Base-by-base conservation (phyloP, 2,797 vertebrate species). In the Antrozous pallidus region DNA sequence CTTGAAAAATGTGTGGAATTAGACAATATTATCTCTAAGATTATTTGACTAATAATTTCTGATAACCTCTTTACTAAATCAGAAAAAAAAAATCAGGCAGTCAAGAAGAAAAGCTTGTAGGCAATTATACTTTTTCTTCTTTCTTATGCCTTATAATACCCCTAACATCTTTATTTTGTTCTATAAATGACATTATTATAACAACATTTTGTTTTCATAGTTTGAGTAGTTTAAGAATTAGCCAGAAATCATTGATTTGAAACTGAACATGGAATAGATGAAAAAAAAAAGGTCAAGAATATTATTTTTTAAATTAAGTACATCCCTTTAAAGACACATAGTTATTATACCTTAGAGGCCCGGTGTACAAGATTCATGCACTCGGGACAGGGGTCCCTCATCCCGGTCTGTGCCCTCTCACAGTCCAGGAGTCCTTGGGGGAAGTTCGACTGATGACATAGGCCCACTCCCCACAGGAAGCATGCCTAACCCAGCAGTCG, bases 271-370 rank as follows among this genome's bases (percentile, higher is more conserved):
- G 31, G 6, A 75, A 38, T 10, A 95, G 22, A 61, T 74, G 33
- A 79, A 51, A 91, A 33, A 40, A 79, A 63, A 73, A 86, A 75
- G 65, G 36, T 0, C 0, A 90, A 28, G 77, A 2, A 61, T 61
- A 38, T 51, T 11, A 5, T 51, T 91, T 33, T 13, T 47, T 42
- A 94, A 36, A 33, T 16, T 88, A 92, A 94, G 63, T 0, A 26
- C 73, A 36, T 95, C 96, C 18, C 63, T 95, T 49, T 88, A 88
- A 95, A 97, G 82, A 82, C 74, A 91, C 45, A 75, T 51, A 56
- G 26, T 75, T 80, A 71, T 92, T 94, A 86, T 82, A 93, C 2
- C 12, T 13, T 61, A 14, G 26, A 31, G 58, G 58, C 26, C 58
- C 2, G 5, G 58, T 61, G 58, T 28, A 31, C 1, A 5, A 61